Percentiles rank a stretch among this genome's conserved stretches.
These are phyloP conservation scores for Melanotaenia duboulayi DNA, from an alignment of 2,113 vertebrate genomes.

Conservation along the genomic window DNA sequence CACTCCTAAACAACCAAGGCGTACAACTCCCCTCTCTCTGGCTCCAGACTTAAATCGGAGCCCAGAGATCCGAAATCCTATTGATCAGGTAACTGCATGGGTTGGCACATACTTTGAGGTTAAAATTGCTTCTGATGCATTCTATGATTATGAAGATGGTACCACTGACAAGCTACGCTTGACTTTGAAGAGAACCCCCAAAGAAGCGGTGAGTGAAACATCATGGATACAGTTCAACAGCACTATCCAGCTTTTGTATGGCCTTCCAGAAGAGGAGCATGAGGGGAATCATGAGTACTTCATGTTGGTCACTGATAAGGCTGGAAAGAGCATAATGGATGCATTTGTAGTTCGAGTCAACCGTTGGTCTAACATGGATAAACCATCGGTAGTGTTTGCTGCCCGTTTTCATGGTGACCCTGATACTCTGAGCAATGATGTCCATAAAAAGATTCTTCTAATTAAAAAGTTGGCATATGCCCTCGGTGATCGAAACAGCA, in stretches of 20 bases:
- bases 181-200: slow-evolving; percentile 89
- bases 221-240: slow-evolving; percentile 97
- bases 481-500: slow-evolving; percentile 92
- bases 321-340: slow-evolving; percentile 89
- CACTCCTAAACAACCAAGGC: slow-evolving; percentile 81
- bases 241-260: slow-evolving; percentile 95
- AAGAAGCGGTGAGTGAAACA: slow-evolving; percentile 87
- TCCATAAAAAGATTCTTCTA: slow-evolving; percentile 92
- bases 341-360: slow-evolving; percentile 94
- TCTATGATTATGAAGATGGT: slow-evolving; percentile 93
- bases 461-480: slow-evolving; percentile 93
- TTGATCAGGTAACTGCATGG: slow-evolving; percentile 93
- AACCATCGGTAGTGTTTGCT: slow-evolving; percentile 88
- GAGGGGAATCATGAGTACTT: slow-evolving; percentile 93
- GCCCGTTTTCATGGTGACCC: slow-evolving; percentile 90
- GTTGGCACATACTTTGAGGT: slow-evolving; percentile 96
- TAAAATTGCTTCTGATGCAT: slow-evolving; percentile 93
- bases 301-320: slow-evolving; percentile 94
- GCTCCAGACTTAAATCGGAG: slow-evolving; percentile 83
- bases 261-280: slow-evolving; percentile 88
- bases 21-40: slow-evolving; percentile 80
- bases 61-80: slow-evolving; percentile 90
- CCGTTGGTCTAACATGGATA: slow-evolving; percentile 85
- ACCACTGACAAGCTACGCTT: slow-evolving; percentile 93
- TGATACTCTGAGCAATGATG: slow-evolving; percentile 81